Percentiles rank a stretch among this genome's conserved stretches.
These are phyloP conservation scores for Rissa tridactyla DNA, from an alignment of 2,113 vertebrate genomes.

Conservation along the genomic window DNA sequence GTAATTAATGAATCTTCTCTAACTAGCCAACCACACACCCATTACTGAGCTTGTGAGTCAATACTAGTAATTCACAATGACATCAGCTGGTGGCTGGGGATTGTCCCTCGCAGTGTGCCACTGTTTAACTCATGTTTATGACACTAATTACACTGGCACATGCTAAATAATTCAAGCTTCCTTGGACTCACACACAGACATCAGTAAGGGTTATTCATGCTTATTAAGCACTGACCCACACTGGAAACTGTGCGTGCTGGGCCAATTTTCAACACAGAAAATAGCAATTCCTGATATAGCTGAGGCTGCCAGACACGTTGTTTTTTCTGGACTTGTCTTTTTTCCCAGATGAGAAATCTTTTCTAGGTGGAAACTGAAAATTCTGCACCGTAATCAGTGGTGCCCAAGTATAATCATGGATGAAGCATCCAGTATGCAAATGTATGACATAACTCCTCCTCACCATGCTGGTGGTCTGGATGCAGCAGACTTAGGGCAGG, in stretches of 20 bases:
- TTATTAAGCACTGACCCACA: neutral
- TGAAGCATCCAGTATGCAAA: neutral
- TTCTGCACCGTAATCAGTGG: neutral
- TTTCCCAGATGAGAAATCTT: neutral
- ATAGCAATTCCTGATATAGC: neutral
- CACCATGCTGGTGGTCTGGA: neutral
- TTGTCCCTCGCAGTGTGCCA: neutral
- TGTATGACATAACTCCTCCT: neutral
- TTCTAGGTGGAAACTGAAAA: neutral
- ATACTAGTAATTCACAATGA: constrained; percentile 9
- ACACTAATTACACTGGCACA: neutral
- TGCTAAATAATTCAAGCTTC: constrained; percentile 38
- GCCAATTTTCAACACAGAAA: neutral
- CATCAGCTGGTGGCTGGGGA: constrained; percentile 12
- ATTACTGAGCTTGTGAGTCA: neutral
- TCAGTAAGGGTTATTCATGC: neutral
- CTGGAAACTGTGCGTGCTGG: neutral
- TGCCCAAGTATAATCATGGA: neutral
- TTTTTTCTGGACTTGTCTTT: neutral
- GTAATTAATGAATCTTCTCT: constrained; percentile 31
- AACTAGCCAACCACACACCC: neutral
- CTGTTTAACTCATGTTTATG: neutral
- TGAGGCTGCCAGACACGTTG: neutral
- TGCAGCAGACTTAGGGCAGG: neutral
- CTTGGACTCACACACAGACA: neutral